These are phyloP conservation scores for Chelonus formosanus DNA, from an alignment of 2,888 invertebrate species.

Conservation along the genomic window DNA sequence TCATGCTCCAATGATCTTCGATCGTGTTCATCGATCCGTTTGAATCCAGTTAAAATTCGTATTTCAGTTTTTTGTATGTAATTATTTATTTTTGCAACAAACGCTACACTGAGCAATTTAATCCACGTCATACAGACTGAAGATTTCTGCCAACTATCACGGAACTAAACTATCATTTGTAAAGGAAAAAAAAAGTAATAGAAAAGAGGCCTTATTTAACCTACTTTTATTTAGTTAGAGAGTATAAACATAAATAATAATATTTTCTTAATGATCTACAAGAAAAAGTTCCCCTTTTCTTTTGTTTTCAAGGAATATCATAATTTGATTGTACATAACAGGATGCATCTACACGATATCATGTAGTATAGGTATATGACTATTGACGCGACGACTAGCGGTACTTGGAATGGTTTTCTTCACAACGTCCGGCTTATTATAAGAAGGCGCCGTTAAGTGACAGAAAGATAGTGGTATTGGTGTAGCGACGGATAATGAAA, in stretches of 20 bases:
- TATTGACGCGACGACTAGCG: slow-evolving; percentile 29
- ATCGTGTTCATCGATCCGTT: slow-evolving; percentile 33
- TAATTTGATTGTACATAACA: background rate
- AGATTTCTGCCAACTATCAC: slow-evolving; percentile 30
- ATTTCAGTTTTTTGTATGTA: background rate
- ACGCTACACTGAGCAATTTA: slow-evolving; percentile 23
- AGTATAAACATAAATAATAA: background rate
- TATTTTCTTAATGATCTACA: background rate
- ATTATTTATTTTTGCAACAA: slow-evolving; percentile 16
- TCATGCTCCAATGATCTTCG: slow-evolving; percentile 46
- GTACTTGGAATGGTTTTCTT: slow-evolving; percentile 24
- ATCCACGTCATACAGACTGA: slow-evolving; percentile 9
- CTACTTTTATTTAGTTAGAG: slow-evolving; percentile 24
- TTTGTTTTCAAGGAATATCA: too few species aligned
- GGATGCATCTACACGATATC: background rate
- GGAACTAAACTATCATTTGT: slow-evolving; percentile 12
- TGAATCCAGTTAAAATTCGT: slow-evolving; percentile 3
- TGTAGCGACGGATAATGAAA: too few species aligned
- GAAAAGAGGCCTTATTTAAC: slow-evolving; percentile 22
- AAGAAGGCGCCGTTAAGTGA: too few species aligned
- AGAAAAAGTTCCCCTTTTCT: background rate
- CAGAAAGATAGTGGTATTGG: too few species aligned
- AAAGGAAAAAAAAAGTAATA: slow-evolving; percentile 4
- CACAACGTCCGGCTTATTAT: background rate
- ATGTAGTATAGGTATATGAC: slow-evolving; percentile 9